A percentile compares a stretch with the other conserved stretches of the same genome.
These are phyloP conservation scores for Mimas tiliae DNA, from an alignment of 2,888 invertebrate species.

Conservation along the genomic window DNA sequence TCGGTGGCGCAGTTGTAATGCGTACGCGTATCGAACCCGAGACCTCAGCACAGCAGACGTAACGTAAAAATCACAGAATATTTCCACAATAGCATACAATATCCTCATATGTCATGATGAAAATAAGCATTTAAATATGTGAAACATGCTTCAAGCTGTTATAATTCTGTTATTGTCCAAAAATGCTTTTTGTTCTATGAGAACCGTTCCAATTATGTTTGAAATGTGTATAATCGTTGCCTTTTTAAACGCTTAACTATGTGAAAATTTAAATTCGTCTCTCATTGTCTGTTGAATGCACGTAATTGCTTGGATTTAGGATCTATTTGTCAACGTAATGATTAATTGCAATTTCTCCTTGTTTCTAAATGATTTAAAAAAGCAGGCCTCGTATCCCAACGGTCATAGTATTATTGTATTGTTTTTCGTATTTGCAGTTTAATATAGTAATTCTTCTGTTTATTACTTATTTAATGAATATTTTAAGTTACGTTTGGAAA, in stretches of 20 bases:
- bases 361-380: neutral
- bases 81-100: constrained; percentile 69
- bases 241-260: constrained; percentile 82
- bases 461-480: no score
- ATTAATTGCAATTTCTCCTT: constrained; percentile 3
- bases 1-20: no score
- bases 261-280: constrained; percentile 74
- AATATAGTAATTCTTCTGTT: no score
- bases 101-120: constrained; percentile 78
- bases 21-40: no score
- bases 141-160: constrained; percentile 78
- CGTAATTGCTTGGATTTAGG: constrained; percentile 37
- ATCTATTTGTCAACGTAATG: constrained; percentile 15
- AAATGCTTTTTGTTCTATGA: constrained; percentile 79
- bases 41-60: no score
- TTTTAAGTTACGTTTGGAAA: no score
- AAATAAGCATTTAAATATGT: constrained; percentile 80
- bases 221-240: constrained; percentile 79
- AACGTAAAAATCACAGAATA: constrained; percentile 45
- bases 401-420: no score
- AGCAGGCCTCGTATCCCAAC: neutral
- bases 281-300: constrained; percentile 67
- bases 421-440: no score
- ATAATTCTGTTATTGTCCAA: constrained; percentile 83
- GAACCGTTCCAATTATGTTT: constrained; percentile 83